Base-by-base conservation (phyloP, 92 coral and sea anemone genomes). In the Palythoa grandiflora region DNA sequence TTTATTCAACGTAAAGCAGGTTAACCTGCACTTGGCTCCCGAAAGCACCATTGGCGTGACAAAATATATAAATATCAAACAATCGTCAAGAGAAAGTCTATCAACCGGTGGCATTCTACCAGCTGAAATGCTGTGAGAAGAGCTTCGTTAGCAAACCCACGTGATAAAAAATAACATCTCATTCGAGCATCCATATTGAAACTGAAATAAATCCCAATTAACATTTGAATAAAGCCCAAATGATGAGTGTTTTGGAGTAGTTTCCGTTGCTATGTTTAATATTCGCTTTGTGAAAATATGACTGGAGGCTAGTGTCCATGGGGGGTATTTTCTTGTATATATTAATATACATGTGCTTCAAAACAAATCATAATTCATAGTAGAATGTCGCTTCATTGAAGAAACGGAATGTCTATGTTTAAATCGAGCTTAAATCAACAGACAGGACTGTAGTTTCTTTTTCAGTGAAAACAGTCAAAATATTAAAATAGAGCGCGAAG, bases 91-190 rank as follows among this genome's bases (percentile, higher is more conserved):
- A 17, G 37, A n/a, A 3, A 6, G 70, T 21, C 10, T 9, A 63
- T 63, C 36, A 17, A 5, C 10, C 21, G 70, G 10, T 63, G 35
- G 19, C 70, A 9, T 4, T 59, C 6, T 2, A 63, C 70, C 9
- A 7, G 70, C 70, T 63, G 70, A 63, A 63, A 60, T 63, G 70
- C 70, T 9, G 37, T 63, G 70, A 63, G 70, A 63, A n/a, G 70
- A 17, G 36, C 61, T 55, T 17, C 70, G n/a, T 5, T 17, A 28
- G 17, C 21, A 15, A 61, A n/a, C 20, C 50, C 50, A 44, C 50
- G 50, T 44, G 50, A 44, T 44, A 44, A 44, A 44, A 44, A 5
- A 44, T 28, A 28, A 28, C 28, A 28, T 0, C 28, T 28, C 28
- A 28, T 28, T 28, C 28, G 28, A 0, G 28, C 0, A 28, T 28